Conservation (phyloP, 2,113 vertebrate genomes). For the Nerophis ophidion region DNA sequence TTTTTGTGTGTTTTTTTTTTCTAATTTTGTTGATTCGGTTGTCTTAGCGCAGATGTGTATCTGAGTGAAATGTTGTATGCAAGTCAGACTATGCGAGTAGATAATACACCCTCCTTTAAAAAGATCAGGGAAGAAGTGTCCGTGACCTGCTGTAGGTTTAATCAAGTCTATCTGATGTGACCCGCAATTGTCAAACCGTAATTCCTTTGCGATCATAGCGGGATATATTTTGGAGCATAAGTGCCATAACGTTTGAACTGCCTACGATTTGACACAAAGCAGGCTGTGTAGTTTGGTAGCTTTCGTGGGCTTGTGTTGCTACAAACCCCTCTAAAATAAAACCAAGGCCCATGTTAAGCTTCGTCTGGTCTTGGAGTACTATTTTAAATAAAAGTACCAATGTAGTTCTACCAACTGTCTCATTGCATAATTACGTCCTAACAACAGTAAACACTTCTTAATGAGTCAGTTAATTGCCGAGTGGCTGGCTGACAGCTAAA, state of each 20-base stretch:
- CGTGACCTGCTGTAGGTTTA: too few relatives aligned
- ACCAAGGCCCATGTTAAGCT: neutral
- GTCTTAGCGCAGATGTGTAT: conserved; percentile 25
- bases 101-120: neutral
- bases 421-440: too few relatives aligned
- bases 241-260: too few relatives aligned
- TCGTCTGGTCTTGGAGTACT: conserved; percentile 2
- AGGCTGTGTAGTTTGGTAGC: neutral
- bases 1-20: conserved; percentile 21
- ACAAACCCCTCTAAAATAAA: neutral
- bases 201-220: too few relatives aligned
- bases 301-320: neutral
- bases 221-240: too few relatives aligned
- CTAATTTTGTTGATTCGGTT: conserved; percentile 10
- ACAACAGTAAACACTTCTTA: too few relatives aligned
- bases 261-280: neutral
- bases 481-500: too few relatives aligned
- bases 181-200: too few relatives aligned
- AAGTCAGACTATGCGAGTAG: neutral
- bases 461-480: too few relatives aligned
- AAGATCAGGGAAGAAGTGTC: too few relatives aligned
- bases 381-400: conserved; percentile 14
- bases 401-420: too few relatives aligned
- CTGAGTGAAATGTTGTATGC: conserved; percentile 22
- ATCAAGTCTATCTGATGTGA: too few relatives aligned